phyloP scores from a whole-genome alignment of 2,888 invertebrate species.

The Malthinus flaveolus region DNA sequence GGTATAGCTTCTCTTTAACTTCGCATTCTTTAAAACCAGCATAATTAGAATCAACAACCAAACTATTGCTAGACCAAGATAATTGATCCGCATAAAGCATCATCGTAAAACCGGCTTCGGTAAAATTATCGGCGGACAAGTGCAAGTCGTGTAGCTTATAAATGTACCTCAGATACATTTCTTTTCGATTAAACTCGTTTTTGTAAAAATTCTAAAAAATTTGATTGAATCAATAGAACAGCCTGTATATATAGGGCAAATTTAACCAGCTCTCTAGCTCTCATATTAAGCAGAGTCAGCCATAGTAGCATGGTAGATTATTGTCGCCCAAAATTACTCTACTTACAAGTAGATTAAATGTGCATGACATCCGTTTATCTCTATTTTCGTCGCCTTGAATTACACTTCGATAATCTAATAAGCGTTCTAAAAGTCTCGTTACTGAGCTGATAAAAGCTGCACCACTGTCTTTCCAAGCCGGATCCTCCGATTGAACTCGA shows the following conservation, averaged over 20 bases:
- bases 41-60: slow-evolving; percentile 68
- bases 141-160: slow-evolving; percentile 94
- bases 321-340: neutral
- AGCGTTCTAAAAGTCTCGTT: slow-evolving; percentile 81
- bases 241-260: slow-evolving; percentile 4
- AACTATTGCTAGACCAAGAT: slow-evolving; percentile 75
- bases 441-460: slow-evolving; percentile 92
- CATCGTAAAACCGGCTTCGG: slow-evolving; percentile 93
- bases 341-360: slow-evolving; percentile 85
- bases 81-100: slow-evolving; percentile 91
- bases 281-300: slow-evolving; percentile 7
- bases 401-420: slow-evolving; percentile 92
- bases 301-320: slow-evolving; percentile 5
- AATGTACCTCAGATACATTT: slow-evolving; percentile 94
- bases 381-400: slow-evolving; percentile 94
- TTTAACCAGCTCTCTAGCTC: slow-evolving; percentile 5
- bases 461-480: slow-evolving; percentile 90
- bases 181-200: slow-evolving; percentile 91
- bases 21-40: slow-evolving; percentile 85
- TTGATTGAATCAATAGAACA: slow-evolving; percentile 7
- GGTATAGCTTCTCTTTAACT: slow-evolving; percentile 85
- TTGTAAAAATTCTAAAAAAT: slow-evolving; percentile 89
- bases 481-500: slow-evolving; percentile 80
- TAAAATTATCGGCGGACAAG: slow-evolving; percentile 86
- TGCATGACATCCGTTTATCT: slow-evolving; percentile 95